Evolutionary conservation across 2,797 vertebrate genomes (phyloP).

Genomic region (Holocentrus rufus): DNA sequence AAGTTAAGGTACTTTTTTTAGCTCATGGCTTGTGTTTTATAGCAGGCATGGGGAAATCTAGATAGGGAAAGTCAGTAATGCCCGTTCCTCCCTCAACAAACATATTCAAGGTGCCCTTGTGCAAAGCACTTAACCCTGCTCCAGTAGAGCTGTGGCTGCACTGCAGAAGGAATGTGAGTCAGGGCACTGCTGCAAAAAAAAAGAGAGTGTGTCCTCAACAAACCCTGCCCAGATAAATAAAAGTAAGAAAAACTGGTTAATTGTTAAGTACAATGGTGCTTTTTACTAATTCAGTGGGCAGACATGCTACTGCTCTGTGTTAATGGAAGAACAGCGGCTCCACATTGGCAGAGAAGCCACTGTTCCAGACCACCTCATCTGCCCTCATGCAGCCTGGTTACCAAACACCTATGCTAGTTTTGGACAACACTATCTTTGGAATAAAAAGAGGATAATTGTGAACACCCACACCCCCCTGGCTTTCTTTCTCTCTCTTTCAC

Average conservation of each 20-base stretch:
- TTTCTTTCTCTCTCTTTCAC: slow-evolving; percentile 44
- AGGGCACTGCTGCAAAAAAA: slow-evolving; percentile 56
- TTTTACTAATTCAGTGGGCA: slow-evolving; percentile 71
- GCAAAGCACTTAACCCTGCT: slow-evolving; percentile 41
- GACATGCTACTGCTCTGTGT: slow-evolving; percentile 72
- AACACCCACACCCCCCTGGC: slow-evolving; percentile 29
- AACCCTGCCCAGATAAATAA: slow-evolving; percentile 71
- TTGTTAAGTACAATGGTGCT: slow-evolving; percentile 78
- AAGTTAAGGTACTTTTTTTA: too few species aligned
- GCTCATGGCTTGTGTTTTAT: too few species aligned
- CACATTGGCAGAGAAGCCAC: slow-evolving; percentile 65
- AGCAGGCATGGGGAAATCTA: neutral
- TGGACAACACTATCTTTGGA: slow-evolving; percentile 75
- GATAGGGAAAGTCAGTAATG: slow-evolving; percentile 24
- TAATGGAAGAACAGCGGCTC: slow-evolving; percentile 76
- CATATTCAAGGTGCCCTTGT: slow-evolving; percentile 51
- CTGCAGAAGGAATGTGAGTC: slow-evolving; percentile 62
- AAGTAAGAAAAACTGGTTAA: slow-evolving; percentile 74
- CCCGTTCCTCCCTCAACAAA: slow-evolving; percentile 41
- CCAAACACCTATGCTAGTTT: slow-evolving; percentile 78
- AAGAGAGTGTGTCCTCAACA: slow-evolving; percentile 61
- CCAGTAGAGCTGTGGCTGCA: slow-evolving; percentile 27
- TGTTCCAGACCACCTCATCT: slow-evolving; percentile 79
- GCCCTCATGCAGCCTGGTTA: slow-evolving; percentile 73
- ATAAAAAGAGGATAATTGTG: slow-evolving; percentile 71